Percentiles rank a stretch among this genome's conserved stretches.
Conservation (phyloP, 1,140 invertebrate species). For the Papilio xuthus region DNA sequence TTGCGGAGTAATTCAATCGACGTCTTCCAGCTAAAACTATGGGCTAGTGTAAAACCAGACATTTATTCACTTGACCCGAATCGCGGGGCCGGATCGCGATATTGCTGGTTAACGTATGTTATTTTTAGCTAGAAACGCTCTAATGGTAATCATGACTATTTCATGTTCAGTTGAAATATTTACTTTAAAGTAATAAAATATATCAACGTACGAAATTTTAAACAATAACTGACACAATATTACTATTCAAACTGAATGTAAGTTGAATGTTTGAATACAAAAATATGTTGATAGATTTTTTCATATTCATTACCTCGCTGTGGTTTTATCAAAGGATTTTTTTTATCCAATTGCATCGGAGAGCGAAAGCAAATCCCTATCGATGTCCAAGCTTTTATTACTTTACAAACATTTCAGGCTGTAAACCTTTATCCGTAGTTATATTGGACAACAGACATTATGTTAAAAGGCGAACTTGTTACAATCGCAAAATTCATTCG, state of each 20-base stretch:
- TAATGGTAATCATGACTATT: slow-evolving; percentile 29
- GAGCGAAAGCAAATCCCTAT: background rate
- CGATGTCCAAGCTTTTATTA: background rate
- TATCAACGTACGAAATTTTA: background rate
- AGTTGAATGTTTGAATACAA: background rate
- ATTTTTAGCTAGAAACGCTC: slow-evolving; percentile 38
- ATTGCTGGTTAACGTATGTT: slow-evolving; percentile 21
- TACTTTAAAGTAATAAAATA: slow-evolving; percentile 12
- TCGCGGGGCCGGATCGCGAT: slow-evolving; percentile 18
- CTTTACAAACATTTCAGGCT: background rate
- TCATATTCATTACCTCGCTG: background rate
- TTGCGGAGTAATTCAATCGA: slow-evolving; percentile 13
- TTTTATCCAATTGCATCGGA: background rate
- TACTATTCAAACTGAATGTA: background rate
- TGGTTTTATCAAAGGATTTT: background rate
- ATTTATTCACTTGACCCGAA: slow-evolving; percentile 39
- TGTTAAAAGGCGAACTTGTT: no score
- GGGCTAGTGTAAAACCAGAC: slow-evolving; percentile 7
- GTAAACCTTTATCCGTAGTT: background rate
- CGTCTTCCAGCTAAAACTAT: background rate
- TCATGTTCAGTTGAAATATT: background rate
- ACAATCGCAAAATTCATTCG: no score
- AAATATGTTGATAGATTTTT: background rate
- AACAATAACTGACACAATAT: background rate
- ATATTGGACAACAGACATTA: no score